A percentile compares a stretch with the other conserved stretches of the same genome.
Conservation (phyloP, 2,113 vertebrate genomes). For the Phylloscopus whistleri region DNA sequence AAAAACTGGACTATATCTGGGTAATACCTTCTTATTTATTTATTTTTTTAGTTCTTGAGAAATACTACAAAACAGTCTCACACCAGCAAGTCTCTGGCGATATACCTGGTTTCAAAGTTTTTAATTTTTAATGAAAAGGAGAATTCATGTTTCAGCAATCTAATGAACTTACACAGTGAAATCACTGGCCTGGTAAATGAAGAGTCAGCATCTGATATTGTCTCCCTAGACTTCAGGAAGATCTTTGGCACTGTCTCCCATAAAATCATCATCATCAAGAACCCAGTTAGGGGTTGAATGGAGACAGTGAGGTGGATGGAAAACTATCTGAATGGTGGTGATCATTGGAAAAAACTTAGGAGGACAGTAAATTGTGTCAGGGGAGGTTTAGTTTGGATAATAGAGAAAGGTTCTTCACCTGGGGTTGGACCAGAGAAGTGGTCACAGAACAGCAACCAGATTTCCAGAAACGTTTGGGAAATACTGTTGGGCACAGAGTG, state of each 20-base stretch:
- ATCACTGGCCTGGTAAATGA: not conserved
- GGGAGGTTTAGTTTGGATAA: not conserved
- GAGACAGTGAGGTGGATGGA: not conserved
- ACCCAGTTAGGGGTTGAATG: not conserved
- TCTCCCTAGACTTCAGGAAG: not conserved
- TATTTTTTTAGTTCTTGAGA: not conserved
- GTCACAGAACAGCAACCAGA: not conserved
- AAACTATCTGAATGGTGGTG: not conserved
- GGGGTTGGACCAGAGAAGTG: not conserved
- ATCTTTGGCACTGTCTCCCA: not conserved
- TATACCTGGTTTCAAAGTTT: not conserved
- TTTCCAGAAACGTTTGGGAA: not conserved
- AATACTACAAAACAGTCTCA: not conserved
- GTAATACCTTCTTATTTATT: not conserved
- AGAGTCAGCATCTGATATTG: not conserved
- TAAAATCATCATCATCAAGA: not conserved
- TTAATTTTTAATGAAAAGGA: not conserved
- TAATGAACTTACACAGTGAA: not conserved
- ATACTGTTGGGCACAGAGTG: not conserved
- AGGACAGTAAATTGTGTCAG: not conserved
- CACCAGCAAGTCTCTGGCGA: not conserved
- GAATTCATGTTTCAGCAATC: not conserved
- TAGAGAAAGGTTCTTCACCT: not conserved
- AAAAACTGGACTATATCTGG: not conserved
- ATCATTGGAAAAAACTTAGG: not conserved